These are phyloP conservation scores for Butastur rufipennis DNA, from an alignment of 2,113 vertebrate genomes.

Conservation along the genomic window DNA sequence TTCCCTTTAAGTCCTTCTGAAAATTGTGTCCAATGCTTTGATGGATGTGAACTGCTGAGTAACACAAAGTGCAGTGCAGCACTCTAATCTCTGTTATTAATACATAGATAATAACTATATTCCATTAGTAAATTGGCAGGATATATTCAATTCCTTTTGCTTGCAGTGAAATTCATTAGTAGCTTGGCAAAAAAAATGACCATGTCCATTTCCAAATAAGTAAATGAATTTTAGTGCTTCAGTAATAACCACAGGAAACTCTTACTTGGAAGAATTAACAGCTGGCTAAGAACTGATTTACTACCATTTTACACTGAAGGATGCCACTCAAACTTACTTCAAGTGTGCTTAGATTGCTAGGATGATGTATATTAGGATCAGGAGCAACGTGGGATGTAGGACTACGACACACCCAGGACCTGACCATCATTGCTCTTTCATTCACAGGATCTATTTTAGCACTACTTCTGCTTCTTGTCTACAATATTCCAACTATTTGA, in stretches of 20 bases:
- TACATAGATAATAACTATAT: not conserved
- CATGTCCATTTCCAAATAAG: not conserved
- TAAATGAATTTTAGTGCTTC: not conserved
- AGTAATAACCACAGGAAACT: not conserved
- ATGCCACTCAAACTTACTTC: not conserved
- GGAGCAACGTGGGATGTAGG: not conserved
- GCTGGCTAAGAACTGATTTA: not conserved
- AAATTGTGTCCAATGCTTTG: not conserved
- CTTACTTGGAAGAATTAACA: not conserved
- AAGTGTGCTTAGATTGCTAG: not conserved
- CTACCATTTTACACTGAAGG: not conserved
- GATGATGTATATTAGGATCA: not conserved
- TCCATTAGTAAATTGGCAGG: slow-evolving; percentile 38
- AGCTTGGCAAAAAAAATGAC: not conserved
- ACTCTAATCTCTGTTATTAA: not conserved
- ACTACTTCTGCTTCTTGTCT: not conserved
- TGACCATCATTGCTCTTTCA: not conserved
- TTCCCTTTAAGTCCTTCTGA: not conserved
- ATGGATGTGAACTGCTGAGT: not conserved
- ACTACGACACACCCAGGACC: not conserved
- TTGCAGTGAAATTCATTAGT: slow-evolving; percentile 2
- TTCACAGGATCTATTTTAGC: not conserved
- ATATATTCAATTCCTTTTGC: not conserved
- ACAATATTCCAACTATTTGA: not conserved
- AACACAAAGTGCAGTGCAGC: not conserved